Evolutionary conservation across 1,140 invertebrate genomes (phyloP).

Genomic region (Trichomalopsis sarcophagae): DNA sequence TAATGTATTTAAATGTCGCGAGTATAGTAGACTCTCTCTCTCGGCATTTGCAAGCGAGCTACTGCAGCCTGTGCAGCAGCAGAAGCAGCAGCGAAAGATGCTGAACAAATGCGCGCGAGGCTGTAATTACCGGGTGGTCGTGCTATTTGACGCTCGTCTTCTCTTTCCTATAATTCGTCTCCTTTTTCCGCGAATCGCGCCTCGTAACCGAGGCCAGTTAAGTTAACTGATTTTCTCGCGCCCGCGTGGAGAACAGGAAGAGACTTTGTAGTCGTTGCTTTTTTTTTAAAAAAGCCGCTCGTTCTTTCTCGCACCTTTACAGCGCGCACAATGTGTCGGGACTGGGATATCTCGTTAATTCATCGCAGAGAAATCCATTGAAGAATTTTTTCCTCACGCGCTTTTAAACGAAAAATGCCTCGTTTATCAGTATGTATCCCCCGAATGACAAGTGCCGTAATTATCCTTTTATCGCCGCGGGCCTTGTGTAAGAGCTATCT

Average conservation of each 20-base stretch:
- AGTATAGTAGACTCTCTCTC: conserved; percentile 1
- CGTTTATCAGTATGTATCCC: neutral
- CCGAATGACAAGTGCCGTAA: neutral
- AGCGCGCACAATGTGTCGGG: neutral
- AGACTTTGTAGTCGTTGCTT: neutral
- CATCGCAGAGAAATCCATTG: neutral
- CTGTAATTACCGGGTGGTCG: conserved; percentile 51
- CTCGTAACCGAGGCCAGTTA: neutral
- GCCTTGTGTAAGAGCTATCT: neutral
- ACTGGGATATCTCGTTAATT: neutral
- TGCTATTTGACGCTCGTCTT: neutral
- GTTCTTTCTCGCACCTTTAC: neutral
- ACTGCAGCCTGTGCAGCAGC: neutral
- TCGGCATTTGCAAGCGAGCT: neutral
- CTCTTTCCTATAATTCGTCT: neutral
- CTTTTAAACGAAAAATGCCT: neutral
- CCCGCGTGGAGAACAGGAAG: neutral
- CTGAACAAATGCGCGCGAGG: conserved; percentile 30
- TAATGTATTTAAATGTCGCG: conserved; percentile 63
- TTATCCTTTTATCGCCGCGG: neutral
- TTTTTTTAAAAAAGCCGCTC: too few species aligned
- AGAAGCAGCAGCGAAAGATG: conserved; percentile 1
- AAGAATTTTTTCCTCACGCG: neutral
- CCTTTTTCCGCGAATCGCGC: neutral
- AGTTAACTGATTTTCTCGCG: neutral